A percentile compares a stretch with the other conserved stretches of the same genome.
Conservation (phyloP, 2,797 vertebrate species). For the Ibycter americanus region DNA sequence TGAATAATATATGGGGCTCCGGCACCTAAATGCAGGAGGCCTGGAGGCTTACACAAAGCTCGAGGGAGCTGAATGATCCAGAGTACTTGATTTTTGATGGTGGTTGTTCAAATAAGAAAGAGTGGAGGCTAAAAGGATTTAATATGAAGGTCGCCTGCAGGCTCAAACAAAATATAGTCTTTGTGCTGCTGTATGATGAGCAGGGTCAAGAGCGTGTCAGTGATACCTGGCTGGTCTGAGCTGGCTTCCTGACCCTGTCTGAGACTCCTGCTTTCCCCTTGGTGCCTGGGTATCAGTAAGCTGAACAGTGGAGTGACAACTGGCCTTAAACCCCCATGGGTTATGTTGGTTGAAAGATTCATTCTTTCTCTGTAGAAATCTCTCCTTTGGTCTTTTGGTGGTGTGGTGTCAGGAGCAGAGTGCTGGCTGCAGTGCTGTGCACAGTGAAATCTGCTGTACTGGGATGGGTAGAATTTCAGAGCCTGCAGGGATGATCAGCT, state of each 20-base stretch:
- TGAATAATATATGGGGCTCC: constrained; percentile 11
- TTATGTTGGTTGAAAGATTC: background rate
- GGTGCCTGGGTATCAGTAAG: background rate
- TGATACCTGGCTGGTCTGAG: background rate
- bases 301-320: background rate
- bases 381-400: background rate
- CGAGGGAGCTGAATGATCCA: background rate
- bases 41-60: background rate
- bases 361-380: background rate
- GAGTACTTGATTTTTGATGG: background rate
- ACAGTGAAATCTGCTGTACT: background rate
- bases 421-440: background rate
- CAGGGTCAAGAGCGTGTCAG: background rate
- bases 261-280: background rate
- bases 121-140: background rate
- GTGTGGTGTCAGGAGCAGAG: background rate
- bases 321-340: background rate
- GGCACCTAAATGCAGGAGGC: background rate
- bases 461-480: background rate
- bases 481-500: background rate
- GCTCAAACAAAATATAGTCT: background rate
- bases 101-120: background rate
- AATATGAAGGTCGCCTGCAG: background rate
- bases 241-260: background rate
- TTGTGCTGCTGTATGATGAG: background rate